Conservation (phyloP, 2,888 invertebrate genomes). For the Ophion ellenae region DNA sequence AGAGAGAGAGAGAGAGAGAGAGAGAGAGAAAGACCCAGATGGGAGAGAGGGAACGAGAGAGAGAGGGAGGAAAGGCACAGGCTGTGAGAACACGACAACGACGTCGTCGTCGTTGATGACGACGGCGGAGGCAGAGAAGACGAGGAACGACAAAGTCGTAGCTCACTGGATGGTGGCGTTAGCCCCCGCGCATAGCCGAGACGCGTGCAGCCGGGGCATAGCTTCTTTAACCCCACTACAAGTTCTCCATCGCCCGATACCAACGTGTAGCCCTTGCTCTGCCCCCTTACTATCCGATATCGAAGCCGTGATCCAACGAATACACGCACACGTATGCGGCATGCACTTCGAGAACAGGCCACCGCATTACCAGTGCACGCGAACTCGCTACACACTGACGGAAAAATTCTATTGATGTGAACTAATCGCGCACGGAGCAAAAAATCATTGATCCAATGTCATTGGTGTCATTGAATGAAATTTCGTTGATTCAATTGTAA, state of each 20-base stretch:
- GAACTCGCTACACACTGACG: too few relatives aligned
- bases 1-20: slow-evolving; percentile 28
- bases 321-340: background rate
- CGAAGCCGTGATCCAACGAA: background rate
- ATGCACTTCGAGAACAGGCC: background rate
- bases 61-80: slow-evolving; percentile 40
- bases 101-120: slow-evolving; percentile 32
- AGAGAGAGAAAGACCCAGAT: slow-evolving; percentile 32
- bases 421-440: too few relatives aligned
- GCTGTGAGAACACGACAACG: slow-evolving; percentile 44
- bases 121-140: slow-evolving; percentile 44
- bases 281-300: slow-evolving; percentile 39
- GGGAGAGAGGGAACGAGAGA: slow-evolving; percentile 21
- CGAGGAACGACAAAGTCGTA: slow-evolving; percentile 42
- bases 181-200: slow-evolving; percentile 45
- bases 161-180: slow-evolving; percentile 36
- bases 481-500: too few relatives aligned
- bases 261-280: background rate
- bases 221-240: slow-evolving; percentile 45
- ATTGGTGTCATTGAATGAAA: too few relatives aligned
- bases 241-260: slow-evolving; percentile 21
- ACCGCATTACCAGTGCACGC: too few relatives aligned
- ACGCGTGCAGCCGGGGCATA: slow-evolving; percentile 38
- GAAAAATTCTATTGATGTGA: too few relatives aligned
- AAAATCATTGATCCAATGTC: too few relatives aligned